These are phyloP conservation scores for Pygmarrhopalites habei DNA, from an alignment of 1,140 invertebrate genomes.

Conservation along the genomic window DNA sequence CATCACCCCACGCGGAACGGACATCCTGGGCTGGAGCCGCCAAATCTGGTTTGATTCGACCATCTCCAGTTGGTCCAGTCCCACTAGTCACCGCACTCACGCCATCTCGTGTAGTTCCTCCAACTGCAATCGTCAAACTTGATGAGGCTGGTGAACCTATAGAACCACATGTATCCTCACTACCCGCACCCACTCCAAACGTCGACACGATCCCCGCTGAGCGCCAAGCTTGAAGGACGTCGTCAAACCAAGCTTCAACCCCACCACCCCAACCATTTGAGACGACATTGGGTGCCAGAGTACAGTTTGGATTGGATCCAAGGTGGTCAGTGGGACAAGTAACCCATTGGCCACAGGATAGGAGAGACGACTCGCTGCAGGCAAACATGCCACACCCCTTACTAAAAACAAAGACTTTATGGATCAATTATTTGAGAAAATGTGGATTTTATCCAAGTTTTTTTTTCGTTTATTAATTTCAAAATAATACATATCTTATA, in stretches of 20 bases:
- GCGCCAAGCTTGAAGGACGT: conserved; percentile 1
- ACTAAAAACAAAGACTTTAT: no score
- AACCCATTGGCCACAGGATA: conserved; percentile 24
- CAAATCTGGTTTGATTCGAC: conserved; percentile 17
- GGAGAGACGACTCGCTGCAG: background rate
- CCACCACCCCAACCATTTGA: conserved; percentile 20
- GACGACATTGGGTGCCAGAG: conserved; percentile 19
- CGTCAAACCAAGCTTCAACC: background rate
- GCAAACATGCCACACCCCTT: background rate
- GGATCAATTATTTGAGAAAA: no score
- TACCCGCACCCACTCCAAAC: conserved; percentile 14
- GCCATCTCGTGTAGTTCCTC: background rate
- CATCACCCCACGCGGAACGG: conserved; percentile 11
- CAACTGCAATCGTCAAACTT: conserved; percentile 10
- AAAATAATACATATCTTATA: no score
- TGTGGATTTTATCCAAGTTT: no score
- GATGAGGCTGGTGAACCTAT: conserved; percentile 1
- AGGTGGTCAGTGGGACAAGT: conserved; percentile 22
- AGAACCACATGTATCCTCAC: conserved; percentile 1
- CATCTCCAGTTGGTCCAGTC: background rate
- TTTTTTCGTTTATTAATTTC: no score
- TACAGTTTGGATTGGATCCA: conserved; percentile 15
- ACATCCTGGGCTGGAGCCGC: conserved; percentile 22
- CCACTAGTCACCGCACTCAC: background rate
- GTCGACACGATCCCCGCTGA: conserved; percentile 19